Base-by-base conservation (phyloP, 2,888 invertebrate genomes). In the Rhingia rostrata region DNA sequence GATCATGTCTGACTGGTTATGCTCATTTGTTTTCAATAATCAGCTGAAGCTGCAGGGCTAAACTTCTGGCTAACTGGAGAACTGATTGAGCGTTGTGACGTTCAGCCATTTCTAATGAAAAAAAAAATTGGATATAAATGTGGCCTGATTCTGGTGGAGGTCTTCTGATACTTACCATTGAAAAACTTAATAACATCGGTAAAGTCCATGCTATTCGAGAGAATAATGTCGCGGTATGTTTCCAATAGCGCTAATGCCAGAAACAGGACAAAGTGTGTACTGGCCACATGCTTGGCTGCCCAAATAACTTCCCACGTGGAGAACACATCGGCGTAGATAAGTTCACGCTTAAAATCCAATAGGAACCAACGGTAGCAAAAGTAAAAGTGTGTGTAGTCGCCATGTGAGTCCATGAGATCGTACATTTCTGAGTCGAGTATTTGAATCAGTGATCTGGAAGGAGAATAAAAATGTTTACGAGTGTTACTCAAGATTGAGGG, bases 151-250 rank as follows among this genome's bases (percentile, higher is more conserved):
- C 1, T 22, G 22, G 22, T 1, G 22, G 22, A 22, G 22, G 22
- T 22, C 22, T 2, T 22, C 2, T 22, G 4, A 35, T 45, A 89
- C 92, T 92, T 89, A 98, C 98, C 98, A 92, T 98, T 99, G 90
- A 98, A 99, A 92, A 99, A 99, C 90, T 98, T 98, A 90, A 99
- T 99, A 90, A 98, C 97, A 91, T 99, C 98, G 0, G 98, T 98
- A 91, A 98, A 99, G 92, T 99, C 98, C 98, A 99, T 99, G 88
- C 96, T 94, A 92, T 99, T 98, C 64, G 97, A 96, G 49, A 99
- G 93, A 84, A 99, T 98, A 88, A 99, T 97, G 90, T 98, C 98
- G 45, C 98, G 93, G 91, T 99, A 99, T 53, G 96, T 97, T 92
- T 98, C 97, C 12, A 99, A 94, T 78, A 98, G 92, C 0, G 98